Evolutionary conservation across 2,888 invertebrate genomes (phyloP), one percentile per base, ranked within the genome.

Genomic region (Tachina fera): DNA sequence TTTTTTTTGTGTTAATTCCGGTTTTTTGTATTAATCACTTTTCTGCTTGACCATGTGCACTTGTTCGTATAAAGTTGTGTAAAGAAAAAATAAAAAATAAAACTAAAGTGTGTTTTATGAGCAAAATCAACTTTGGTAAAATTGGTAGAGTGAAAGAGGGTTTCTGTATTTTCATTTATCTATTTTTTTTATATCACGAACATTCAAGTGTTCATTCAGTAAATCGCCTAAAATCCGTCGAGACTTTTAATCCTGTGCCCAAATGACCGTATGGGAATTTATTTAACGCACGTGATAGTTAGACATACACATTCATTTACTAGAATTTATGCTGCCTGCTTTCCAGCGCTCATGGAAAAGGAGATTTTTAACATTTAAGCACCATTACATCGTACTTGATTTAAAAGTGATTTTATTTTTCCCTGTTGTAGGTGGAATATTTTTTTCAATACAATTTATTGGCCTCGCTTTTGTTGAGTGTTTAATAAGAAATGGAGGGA

Each of bases 271-370:
- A 88, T 89, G 89, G 87, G 89, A 90, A 91, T 91, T 91, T 91
- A 91, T 91, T 86, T 84, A 84, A 86, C 87, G 90, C 89, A 90
- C 91, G 91, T 91, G 90, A 89, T 90, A 89, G 91, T 91, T 88
- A 85, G 88, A 87, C 86, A 83, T 83, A 80, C 68, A 60, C 75
- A 70, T 70, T 14, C n/a, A 75, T 63, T 45, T 22, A 70, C 43
- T 41, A 41, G 22, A 41, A 39, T 9, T 45, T 56, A 39, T 14
- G 14, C 58, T 14, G 67, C 39, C 9, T 67, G 58, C 22, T 68
- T 13, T 10, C 67, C 16, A 51, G 16, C 58, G 49, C 43, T 41
- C 41, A 56, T 71, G 63, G 39, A 71, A 76, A 45, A 19, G 41
- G 16, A 63, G 5, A 75, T 39, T 71, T 75, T 61, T 51, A 79